Percentiles rank a stretch among this genome's conserved stretches.
Evolutionary conservation across 2,888 invertebrate genomes (phyloP).

Genomic region (Phengaris arion): DNA sequence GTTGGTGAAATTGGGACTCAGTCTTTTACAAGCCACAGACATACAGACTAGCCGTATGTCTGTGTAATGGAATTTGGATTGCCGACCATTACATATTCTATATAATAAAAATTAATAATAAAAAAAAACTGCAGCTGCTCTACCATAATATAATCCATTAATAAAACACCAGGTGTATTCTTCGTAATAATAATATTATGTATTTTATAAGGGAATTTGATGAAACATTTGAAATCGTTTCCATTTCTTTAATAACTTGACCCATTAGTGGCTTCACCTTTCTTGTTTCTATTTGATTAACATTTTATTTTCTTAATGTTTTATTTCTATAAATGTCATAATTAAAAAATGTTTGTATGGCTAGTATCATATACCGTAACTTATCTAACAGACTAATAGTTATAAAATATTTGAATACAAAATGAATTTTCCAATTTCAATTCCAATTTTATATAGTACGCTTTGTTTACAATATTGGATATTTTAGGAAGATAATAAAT

Average conservation of each 20-base stretch:
- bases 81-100: not conserved
- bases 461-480: too few species aligned
- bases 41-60: not conserved
- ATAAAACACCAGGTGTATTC: slow-evolving; percentile 13
- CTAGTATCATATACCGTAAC: too few species aligned
- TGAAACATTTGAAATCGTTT: slow-evolving; percentile 10
- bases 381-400: too few species aligned
- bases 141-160: not conserved
- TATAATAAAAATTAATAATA: not conserved
- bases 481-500: too few species aligned
- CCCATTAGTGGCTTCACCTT: not conserved
- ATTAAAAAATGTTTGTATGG: too few species aligned
- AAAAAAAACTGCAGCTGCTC: not conserved
- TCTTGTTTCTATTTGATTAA: not conserved
- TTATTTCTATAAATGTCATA: not conserved
- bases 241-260: slow-evolving; percentile 11
- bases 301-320: not conserved
- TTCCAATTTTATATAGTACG: too few species aligned
- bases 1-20: too few species aligned
- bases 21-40: too few species aligned
- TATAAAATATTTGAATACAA: too few species aligned
- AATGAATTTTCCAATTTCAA: too few species aligned
- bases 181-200: not conserved
- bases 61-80: not conserved
- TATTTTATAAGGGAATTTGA: slow-evolving; percentile 12